Percentiles rank a stretch among this genome's conserved stretches.
Conservation (phyloP, 2,888 invertebrate genomes). For the Cosmia pyralina region DNA sequence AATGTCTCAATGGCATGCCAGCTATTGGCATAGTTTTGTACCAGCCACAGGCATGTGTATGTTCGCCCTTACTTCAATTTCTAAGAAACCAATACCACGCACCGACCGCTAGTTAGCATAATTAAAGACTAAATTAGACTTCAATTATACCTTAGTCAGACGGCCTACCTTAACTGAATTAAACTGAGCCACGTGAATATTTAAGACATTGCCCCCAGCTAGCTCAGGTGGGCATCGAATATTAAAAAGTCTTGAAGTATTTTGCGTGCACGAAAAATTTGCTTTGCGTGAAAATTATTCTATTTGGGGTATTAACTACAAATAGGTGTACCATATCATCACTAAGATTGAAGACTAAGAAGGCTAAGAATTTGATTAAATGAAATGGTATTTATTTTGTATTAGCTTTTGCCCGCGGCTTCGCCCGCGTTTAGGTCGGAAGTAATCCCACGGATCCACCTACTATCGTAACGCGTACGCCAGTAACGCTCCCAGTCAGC, state of each 20-base stretch:
- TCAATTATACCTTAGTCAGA: constrained; percentile 10
- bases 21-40: no score
- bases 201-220: neutral
- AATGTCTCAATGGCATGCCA: no score
- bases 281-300: neutral
- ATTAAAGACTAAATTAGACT: constrained; percentile 7
- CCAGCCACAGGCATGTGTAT: no score
- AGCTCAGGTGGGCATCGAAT: neutral
- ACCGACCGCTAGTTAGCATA: constrained; percentile 3
- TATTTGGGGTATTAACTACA: neutral
- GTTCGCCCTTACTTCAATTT: neutral
- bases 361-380: neutral
- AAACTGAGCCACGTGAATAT: constrained; percentile 8
- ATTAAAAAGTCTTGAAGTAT: neutral
- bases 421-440: no score
- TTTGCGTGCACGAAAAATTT: neutral
- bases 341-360: neutral
- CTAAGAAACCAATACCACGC: neutral
- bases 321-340: neutral
- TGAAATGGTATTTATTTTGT: no score
- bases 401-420: no score
- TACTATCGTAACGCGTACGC: no score
- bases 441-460: no score
- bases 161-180: constrained; percentile 24
- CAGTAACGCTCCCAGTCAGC: no score